Evolutionary conservation across 2,888 invertebrate genomes (phyloP).

Genomic region (Gortyna flavago): DNA sequence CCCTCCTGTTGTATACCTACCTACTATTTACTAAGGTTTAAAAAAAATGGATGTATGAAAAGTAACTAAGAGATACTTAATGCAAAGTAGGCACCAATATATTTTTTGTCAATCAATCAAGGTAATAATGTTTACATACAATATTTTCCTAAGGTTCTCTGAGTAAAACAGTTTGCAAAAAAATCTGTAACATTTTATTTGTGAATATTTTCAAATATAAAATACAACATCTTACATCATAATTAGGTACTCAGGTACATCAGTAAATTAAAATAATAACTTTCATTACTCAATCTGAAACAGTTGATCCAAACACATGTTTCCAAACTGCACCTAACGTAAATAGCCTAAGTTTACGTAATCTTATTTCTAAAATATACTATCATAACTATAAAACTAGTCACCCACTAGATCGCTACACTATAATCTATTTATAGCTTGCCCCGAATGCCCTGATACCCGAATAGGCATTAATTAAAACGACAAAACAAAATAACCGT

Average conservation of each 20-base stretch:
- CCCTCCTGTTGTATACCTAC: no score
- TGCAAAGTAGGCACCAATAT: not conserved
- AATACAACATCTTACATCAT: no score
- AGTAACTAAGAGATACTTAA: not conserved
- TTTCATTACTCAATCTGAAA: not conserved
- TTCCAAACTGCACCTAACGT: not conserved
- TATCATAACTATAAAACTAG: not conserved
- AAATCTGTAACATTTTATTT: no score
- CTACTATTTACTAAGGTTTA: not conserved
- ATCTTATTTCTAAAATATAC: not conserved
- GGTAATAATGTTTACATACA: no score
- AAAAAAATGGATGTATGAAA: not conserved
- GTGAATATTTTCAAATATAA: no score
- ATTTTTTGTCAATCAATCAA: not conserved
- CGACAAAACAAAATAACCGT: slow-evolving; percentile 89
- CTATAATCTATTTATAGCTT: slow-evolving; percentile 30
- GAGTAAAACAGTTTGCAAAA: no score
- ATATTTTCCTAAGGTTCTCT: no score
- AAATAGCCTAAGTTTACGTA: not conserved
- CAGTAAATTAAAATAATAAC: not conserved
- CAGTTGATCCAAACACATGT: not conserved
- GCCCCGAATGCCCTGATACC: slow-evolving; percentile 47
- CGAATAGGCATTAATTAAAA: slow-evolving; percentile 85
- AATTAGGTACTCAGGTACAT: no score
- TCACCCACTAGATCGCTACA: not conserved